Base-by-base conservation (phyloP, 2,888 invertebrate species). In the Lasioglossum lativentre region DNA sequence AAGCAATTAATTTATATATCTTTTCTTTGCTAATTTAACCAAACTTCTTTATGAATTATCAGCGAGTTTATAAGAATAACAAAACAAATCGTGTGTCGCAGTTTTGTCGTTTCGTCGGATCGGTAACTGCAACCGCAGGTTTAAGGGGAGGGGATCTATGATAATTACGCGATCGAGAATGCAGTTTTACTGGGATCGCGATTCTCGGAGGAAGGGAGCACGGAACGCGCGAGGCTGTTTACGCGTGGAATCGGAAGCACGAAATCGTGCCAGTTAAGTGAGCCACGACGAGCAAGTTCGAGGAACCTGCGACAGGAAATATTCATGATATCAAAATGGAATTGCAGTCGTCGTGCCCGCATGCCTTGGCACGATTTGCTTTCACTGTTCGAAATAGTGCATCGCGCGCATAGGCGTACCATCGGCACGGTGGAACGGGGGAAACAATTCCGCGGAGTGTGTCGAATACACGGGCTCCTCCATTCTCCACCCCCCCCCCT, bases 281-380 rank as follows among this genome's bases (percentile, higher is more conserved):
- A 80, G 82, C 75, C 80, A 78, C 80, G 81, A 88, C 63, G 78
- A 91, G 79, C 80, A 87, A 91, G 92, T 93, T 93, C 92, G 91
- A 90, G 87, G 91, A 93, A 94, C 92, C 91, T 88, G 89, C 87
- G 84, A 89, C 82, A 90, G 93, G 92, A 94, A 94, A 94, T 94
- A 94, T 94, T 94, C 94, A 93, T 93, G 93, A 93, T 93, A 94
- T 94, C 93, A 93, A 93, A 94, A 94, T 93, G 93, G 93, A 93
- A 93, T 94, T 93, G 93, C 92, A 89, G 89, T 87, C 84, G 89
- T 87, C 86, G 90, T 78, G 85, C 78, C 85, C 87, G 83, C 85
- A 87, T 92, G 89, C 86, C 90, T 92, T 92, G 90, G 91, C 92
- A 91, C 89, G 82, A 78, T 79, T 79, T 84, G 78, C 80, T 85